Percentiles rank a stretch among this genome's conserved stretches.
Evolutionary conservation across 2,113 vertebrate genomes (phyloP).

Genomic region (Microcebus murinus): DNA sequence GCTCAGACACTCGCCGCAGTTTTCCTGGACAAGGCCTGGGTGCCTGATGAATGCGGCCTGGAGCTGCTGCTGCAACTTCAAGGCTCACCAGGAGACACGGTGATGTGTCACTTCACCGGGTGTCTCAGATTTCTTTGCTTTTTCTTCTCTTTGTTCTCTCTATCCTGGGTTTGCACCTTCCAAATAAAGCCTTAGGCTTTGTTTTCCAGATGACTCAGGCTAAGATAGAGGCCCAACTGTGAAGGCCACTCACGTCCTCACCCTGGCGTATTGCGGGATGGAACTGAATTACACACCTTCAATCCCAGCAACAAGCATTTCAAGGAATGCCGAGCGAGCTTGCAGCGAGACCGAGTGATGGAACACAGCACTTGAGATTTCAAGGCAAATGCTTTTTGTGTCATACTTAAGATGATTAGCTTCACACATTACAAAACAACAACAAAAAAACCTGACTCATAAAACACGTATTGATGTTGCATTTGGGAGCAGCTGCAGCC

Average conservation of each 20-base stretch:
- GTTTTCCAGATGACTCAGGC: background rate
- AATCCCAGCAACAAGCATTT: background rate
- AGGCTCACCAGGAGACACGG: accelerated
- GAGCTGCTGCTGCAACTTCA: background rate
- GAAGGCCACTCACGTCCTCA: background rate
- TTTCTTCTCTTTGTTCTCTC: background rate
- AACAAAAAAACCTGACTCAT: background rate
- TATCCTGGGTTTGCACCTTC: background rate
- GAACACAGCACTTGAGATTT: background rate
- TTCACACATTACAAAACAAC: background rate
- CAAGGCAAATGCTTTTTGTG: conserved; percentile 37
- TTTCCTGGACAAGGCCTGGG: background rate
- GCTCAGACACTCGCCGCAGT: accelerated
- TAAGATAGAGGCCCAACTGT: background rate
- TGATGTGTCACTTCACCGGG: too few relatives aligned
- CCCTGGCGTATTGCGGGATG: background rate
- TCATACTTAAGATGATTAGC: conserved; percentile 9
- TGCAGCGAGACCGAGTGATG: background rate
- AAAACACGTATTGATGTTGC: background rate
- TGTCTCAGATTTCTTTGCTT: background rate
- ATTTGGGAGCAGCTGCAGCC: conserved; percentile 14
- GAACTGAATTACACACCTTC: background rate
- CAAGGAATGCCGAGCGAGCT: accelerated
- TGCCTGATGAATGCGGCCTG: accelerated
- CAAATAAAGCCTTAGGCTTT: background rate